Evolutionary conservation across 2,113 vertebrate genomes (phyloP), one percentile per base, ranked within the genome.

Genomic region (Telmatochromis sp.): DNA sequence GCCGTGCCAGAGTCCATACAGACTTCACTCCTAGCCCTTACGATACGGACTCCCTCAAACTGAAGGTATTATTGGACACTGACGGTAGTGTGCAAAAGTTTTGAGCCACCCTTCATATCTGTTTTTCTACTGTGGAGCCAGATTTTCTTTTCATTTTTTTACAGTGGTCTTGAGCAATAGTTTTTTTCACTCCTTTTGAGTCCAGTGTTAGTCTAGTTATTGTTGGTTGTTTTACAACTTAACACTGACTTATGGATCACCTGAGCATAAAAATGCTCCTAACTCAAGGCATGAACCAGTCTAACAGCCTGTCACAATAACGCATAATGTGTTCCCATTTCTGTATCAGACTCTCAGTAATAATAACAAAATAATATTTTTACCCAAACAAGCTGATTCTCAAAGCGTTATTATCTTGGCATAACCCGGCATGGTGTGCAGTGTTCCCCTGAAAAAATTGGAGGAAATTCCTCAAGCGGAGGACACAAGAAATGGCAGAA

Each of bases 11-110:
- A 8, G 99, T 99, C 88, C 99, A 99, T 92, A 99, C 99, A 0
- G 98, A 99, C 94, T 99, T 99, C 94, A 99, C 98, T n/a, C 99
- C 99, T 3, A 99, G 98, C 89, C 99, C 99, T 19, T 99, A 99
- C 1, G 99, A 99, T 94, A 97, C 97, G 0, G 99, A 99, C 95
- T 99, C 99, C 1, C 97, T 99, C 82, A 99, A 99, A 93, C 97
- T 99, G 42, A 99, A 99, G 98, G 99, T 89, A 78, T 33, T 78
- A 31, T 8, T 51, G 17, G 1, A n/a, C 26, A 8, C 6, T 51
- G 11, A 49, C 6, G 3, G 40, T 47, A 75, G 9, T 49, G 70
- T 75, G 70, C 5, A 31, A 75, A 49, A 5, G 9, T 49, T 47
- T 75, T 49, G 70, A 75, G 23, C 23, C 23, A 49, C 42, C 9